phyloP scores from a whole-genome alignment of 2,113 vertebrate species.

The Sinocyclocheilus anshuiensis region DNA sequence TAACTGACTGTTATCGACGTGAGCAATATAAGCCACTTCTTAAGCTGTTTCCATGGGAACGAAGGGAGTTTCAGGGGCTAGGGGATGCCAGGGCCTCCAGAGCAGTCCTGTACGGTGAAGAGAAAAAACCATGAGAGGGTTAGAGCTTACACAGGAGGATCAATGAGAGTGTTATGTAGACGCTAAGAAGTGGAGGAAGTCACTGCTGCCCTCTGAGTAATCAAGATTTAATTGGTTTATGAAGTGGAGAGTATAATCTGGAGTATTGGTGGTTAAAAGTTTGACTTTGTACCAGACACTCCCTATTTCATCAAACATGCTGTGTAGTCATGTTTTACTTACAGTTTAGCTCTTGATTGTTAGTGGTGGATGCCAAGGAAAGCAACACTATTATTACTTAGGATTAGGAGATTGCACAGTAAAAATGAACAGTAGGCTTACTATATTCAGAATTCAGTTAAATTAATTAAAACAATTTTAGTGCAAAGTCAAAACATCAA shows the following conservation, averaged over 20 bases:
- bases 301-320: not conserved
- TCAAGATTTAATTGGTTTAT: constrained; percentile 37
- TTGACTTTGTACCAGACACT: constrained; percentile 31
- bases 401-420: not conserved
- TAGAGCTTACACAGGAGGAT: constrained; percentile 8
- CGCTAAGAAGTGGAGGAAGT: constrained; percentile 2
- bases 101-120: constrained; percentile 40
- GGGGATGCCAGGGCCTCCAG: constrained; percentile 41
- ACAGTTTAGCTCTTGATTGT: not conserved
- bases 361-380: not conserved
- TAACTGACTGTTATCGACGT: constrained; percentile 51
- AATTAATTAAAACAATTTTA: not conserved
- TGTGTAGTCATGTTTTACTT: not conserved
- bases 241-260: constrained; percentile 13
- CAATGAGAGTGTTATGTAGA: constrained; percentile 19
- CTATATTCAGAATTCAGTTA: not conserved
- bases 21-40: constrained; percentile 51
- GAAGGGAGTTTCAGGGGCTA: constrained; percentile 34
- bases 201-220: constrained; percentile 30
- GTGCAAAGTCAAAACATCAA: not conserved
- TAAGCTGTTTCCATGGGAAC: constrained; percentile 62
- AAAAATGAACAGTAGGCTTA: not conserved
- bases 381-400: not conserved
- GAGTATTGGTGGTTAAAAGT: not conserved
- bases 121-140: constrained; percentile 20